Evolutionary conservation across 2,113 vertebrate genomes (phyloP).

Genomic region (Camelus bactrianus): DNA sequence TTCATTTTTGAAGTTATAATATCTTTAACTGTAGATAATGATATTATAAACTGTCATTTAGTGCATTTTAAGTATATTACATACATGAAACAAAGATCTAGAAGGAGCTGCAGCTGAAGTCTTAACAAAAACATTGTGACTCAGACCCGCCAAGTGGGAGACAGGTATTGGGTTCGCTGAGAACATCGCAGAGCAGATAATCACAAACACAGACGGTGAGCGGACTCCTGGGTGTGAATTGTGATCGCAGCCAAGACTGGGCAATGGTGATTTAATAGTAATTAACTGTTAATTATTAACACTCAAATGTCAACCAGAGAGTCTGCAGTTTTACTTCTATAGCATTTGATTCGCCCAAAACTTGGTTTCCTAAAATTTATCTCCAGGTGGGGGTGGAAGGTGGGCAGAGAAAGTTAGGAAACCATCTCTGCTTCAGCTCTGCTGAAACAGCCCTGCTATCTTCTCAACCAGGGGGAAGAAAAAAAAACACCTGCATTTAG

Average conservation of each 20-base stretch:
- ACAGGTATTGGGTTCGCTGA: not conserved
- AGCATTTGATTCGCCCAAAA: not conserved
- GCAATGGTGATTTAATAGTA: not conserved
- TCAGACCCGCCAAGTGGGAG: constrained; percentile 46
- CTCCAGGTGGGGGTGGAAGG: not conserved
- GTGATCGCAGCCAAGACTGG: not conserved
- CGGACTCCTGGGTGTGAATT: not conserved
- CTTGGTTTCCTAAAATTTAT: not conserved
- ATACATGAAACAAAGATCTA: constrained; percentile 85
- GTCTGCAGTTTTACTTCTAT: not conserved
- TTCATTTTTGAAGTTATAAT: constrained; percentile 90
- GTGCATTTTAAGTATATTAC: constrained; percentile 87
- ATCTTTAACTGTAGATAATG: constrained; percentile 92
- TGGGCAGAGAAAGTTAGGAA: rapidly evolving
- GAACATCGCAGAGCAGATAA: not conserved
- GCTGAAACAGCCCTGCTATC: not conserved
- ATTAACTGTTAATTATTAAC: constrained; percentile 66
- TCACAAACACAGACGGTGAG: not conserved
- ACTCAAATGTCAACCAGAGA: not conserved
- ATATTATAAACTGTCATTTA: constrained; percentile 92
- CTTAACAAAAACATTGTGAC: constrained; percentile 80
- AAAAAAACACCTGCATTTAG: not conserved
- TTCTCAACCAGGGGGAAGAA: not conserved
- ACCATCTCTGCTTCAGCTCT: not conserved
- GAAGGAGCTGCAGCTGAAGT: constrained; percentile 78